Evolutionary conservation across 2,113 vertebrate genomes (phyloP).

Genomic region (Gavia stellata): DNA sequence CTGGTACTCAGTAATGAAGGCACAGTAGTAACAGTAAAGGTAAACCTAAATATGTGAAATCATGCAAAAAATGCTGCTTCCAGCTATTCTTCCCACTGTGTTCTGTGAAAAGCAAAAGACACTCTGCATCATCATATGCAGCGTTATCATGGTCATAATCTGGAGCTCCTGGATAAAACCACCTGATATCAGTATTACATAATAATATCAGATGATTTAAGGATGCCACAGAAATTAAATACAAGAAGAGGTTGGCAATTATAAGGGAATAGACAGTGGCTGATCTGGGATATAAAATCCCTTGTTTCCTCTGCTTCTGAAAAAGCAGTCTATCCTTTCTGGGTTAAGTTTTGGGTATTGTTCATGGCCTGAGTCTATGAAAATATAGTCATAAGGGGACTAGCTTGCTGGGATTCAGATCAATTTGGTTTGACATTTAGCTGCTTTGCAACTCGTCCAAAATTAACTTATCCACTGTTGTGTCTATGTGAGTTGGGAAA

Average conservation of each 20-base stretch:
- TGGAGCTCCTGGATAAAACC: background rate
- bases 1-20: background rate
- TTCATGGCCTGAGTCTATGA: background rate
- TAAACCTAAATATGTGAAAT: background rate
- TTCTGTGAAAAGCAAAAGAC: background rate
- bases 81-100: background rate
- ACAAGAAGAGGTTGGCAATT: background rate
- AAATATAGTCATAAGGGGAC: background rate
- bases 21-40: background rate
- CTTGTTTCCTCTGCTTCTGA: background rate
- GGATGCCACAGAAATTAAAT: background rate
- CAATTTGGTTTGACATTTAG: background rate
- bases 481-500: background rate
- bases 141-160: background rate
- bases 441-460: background rate
- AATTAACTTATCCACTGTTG: background rate
- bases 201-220: background rate
- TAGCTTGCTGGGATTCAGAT: background rate
- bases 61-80: background rate
- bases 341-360: background rate
- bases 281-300: background rate
- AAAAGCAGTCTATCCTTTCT: background rate
- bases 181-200: background rate
- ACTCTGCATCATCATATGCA: background rate
- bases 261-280: rapidly evolving